Conservation (phyloP, 2,797 vertebrate species). For the Manis javanica region DNA sequence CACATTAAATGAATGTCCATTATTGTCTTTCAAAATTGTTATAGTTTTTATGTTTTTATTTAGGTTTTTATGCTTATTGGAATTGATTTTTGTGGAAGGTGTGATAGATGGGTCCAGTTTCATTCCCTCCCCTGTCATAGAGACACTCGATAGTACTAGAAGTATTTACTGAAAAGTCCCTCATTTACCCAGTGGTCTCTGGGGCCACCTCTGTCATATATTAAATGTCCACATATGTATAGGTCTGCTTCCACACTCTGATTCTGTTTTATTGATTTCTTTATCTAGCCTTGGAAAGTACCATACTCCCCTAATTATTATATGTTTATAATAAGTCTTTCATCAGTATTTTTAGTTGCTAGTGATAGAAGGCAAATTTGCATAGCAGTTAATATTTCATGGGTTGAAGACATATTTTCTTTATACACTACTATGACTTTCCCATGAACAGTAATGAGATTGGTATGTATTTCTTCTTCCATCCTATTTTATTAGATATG, state of each 20-base stretch:
- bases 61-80: background rate
- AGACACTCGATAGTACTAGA: background rate
- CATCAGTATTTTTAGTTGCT: background rate
- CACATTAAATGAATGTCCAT: background rate
- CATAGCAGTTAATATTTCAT: background rate
- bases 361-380: background rate
- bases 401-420: background rate
- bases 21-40: constrained; percentile 4
- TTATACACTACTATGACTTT: background rate
- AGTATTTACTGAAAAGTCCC: background rate
- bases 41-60: background rate
- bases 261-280: background rate
- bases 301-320: background rate
- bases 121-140: background rate
- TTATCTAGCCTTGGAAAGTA: background rate
- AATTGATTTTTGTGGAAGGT: background rate
- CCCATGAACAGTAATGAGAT: background rate
- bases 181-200: background rate
- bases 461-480: background rate
- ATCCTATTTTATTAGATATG: background rate
- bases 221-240: background rate
- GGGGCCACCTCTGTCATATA: background rate
- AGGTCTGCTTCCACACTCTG: background rate
- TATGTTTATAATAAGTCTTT: background rate
- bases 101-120: background rate